Base-by-base conservation (phyloP, 2,888 invertebrate genomes). In the Torymus texanus region DNA sequence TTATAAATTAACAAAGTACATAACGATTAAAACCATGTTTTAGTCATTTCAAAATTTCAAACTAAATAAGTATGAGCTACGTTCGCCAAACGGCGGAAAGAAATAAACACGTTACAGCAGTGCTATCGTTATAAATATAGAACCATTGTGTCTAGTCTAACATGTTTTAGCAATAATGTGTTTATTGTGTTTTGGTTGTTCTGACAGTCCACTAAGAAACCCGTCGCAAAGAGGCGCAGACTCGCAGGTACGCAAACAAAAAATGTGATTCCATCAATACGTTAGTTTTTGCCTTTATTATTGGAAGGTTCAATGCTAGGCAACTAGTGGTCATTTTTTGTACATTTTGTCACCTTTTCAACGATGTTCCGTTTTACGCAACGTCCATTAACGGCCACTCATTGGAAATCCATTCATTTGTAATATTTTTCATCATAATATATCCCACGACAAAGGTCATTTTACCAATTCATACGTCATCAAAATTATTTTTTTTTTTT, bases 161-260 rank as follows among this genome's bases (percentile, higher is more conserved):
- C 85, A 76, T 84, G 41, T 84, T 83, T 84, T 83, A 78, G 78
- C 75, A 76, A 82, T 82, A 80, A 82, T 78, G 78, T 82, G 82
- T 80, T 55, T 78, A 82, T 80, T 82, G 84, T 86, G 83, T 88
- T 88, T 89, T 89, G 86, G 86, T 89, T 89, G 87, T 88, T 88
- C 85, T 86, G 87, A 89, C 90, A 90, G 90, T 89, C 88, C 86
- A 88, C 88, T 88, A 88, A 88, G 88, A 89, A 88, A 88, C 84
- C 88, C 86, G 86, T 87, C 87, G 88, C 87, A 86, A 90, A 89
- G 88, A 87, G 88, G 87, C 88, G 89, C 87, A 88, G 88, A 88
- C 87, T 90, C 85, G 87, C 90, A 90, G 90, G 90, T 90, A 90
- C 85, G 88, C 84, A 85, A 84, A 82, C 73, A 84, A 84, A 84